Conservation (phyloP, 2,797 vertebrate genomes). For the Pteropus rufus region DNA sequence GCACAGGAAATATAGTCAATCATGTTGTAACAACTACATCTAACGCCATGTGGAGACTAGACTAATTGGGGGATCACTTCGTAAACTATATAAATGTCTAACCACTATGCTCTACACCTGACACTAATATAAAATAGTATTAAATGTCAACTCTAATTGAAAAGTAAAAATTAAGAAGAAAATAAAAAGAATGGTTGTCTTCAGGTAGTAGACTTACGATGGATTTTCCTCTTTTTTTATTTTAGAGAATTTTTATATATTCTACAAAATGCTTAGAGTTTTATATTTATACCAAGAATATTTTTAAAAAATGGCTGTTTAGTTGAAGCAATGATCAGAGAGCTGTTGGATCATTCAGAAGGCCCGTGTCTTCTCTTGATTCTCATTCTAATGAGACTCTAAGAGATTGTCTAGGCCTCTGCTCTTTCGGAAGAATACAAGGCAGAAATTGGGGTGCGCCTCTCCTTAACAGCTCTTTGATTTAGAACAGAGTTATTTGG, state of each 20-base stretch:
- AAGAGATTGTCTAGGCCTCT: not conserved
- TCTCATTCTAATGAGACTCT: not conserved
- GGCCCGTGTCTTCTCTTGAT: not conserved
- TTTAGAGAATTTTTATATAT: not conserved
- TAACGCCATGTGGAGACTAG: too few species aligned
- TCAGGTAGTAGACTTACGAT: not conserved
- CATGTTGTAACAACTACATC: too few species aligned
- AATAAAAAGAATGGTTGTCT: not conserved
- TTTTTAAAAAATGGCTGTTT: not conserved
- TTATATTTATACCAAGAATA: not conserved
- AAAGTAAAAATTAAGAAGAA: too few species aligned
- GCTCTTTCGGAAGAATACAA: fast-evolving
- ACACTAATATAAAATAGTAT: too few species aligned
- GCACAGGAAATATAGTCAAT: too few species aligned
- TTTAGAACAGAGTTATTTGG: not conserved
- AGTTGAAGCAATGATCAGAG: not conserved
- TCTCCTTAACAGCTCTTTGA: not conserved
- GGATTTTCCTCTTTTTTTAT: not conserved
- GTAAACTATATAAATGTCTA: too few species aligned
- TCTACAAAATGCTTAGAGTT: not conserved
- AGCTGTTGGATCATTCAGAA: not conserved
- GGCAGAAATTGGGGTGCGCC: fast-evolving
- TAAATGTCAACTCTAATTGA: too few species aligned
- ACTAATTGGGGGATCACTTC: too few species aligned
- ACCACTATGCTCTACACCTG: too few species aligned